Evolutionary conservation across 2,888 invertebrate species (phyloP), one percentile per base, ranked within the genome.

Genomic region (Proisotoma minuta): DNA sequence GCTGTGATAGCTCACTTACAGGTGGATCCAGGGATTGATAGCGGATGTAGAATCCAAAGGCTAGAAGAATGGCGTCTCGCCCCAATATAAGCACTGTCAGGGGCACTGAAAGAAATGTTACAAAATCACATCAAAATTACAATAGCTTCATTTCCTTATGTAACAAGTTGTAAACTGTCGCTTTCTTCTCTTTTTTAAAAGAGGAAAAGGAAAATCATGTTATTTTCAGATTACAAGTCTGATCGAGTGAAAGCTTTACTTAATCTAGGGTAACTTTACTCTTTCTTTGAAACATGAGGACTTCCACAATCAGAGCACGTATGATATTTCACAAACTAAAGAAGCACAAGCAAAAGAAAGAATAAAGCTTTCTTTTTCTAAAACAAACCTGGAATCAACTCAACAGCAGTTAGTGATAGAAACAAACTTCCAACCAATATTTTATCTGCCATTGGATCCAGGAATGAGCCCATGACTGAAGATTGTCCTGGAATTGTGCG

Each of bases 401-500:
- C 85, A 62, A 88, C 87, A 78, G 88, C 89, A 20, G 95, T 91
- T 65, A 98, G 81, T 0, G 93, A 85, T 56, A 96, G 79, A 75
- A 94, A 94, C 59, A 98, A 79, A 1, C 91, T 89, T 12, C 89
- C 91, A 70, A 98, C 87, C 1, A 99, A 82, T 39, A 97, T 82
- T 81, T 99, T 99, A 78, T 99, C 98, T 2, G 98, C 98, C 81
- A 96, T 84, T 0, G 98, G 98, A 79, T 99, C 98, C 18, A 99
- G 78, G 75, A 96, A 94, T 62, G 94, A 94, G 0, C 98, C 98
- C 76, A 94, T 84, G 77, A 91, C 90, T 27, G 96, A 91, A 24
- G 91, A 87, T 78, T 99, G 98, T 29, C 88, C 87, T 66, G 87
- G 84, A 85, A 90, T 95, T 57, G 87, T 89, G 62, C 98, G 84